phyloP scores from a whole-genome alignment of 1,140 invertebrate genomes.

The Arion vulgaris region DNA sequence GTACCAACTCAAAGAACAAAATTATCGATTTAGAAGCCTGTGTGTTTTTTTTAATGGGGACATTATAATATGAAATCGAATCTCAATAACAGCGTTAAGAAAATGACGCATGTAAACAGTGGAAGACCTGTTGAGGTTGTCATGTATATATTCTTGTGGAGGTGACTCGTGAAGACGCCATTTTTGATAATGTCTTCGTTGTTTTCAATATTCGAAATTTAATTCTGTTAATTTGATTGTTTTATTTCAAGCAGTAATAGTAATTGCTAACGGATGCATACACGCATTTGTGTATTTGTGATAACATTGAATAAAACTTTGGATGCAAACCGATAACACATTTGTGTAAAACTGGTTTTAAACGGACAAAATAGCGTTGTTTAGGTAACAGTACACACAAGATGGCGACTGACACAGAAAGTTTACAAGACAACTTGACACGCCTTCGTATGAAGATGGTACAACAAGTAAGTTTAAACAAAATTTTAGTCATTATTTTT shows the following conservation, averaged over 20 bases:
- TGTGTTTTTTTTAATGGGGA: background rate
- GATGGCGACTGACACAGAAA: constrained; percentile 63
- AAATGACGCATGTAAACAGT: background rate
- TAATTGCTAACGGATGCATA: no score
- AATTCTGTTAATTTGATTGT: background rate
- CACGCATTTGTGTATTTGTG: background rate
- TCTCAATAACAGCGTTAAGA: background rate
- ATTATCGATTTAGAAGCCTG: background rate
- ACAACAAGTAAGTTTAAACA: constrained; percentile 63
- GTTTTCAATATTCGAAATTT: background rate
- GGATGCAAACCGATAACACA: background rate
- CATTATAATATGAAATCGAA: background rate
- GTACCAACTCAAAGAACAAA: background rate
- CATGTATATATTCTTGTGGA: background rate
- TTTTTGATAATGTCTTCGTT: background rate
- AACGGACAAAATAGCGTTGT: background rate
- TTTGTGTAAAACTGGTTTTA: background rate
- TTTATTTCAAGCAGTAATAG: background rate
- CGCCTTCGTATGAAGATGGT: constrained; percentile 63
- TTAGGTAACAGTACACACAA: background rate
- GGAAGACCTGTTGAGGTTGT: background rate
- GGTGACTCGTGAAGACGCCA: background rate
- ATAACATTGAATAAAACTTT: background rate
- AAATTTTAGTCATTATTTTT: no score
- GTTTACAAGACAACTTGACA: constrained; percentile 63